Evolutionary conservation across 2,113 vertebrate genomes (phyloP).

Genomic region (Tachycineta bicolor): DNA sequence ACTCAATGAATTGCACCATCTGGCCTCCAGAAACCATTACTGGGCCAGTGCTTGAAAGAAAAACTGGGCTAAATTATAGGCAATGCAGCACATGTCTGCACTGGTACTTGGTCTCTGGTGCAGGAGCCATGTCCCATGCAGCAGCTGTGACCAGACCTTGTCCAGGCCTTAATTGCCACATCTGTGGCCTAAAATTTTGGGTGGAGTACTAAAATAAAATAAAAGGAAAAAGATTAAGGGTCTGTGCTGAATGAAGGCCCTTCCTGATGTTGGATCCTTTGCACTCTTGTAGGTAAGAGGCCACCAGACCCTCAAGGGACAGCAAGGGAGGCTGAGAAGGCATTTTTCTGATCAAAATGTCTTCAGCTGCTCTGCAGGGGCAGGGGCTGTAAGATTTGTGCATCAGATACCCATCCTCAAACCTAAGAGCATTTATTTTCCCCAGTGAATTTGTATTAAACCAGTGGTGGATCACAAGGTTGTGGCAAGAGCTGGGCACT

Average conservation of each 20-base stretch:
- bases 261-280: neutral
- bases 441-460: neutral
- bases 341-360: neutral
- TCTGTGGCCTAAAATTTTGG: neutral
- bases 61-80: neutral
- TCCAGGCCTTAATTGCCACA: neutral
- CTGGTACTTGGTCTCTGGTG: neutral
- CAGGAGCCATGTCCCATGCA: neutral
- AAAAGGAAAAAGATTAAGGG: neutral
- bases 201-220: neutral
- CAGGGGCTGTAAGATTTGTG: neutral
- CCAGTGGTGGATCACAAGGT: neutral
- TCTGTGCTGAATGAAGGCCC: neutral
- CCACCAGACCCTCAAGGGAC: neutral
- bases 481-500: neutral
- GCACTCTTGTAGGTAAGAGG: neutral
- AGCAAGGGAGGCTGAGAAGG: neutral
- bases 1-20: rapidly evolving
- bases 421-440: neutral
- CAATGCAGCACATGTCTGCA: neutral
- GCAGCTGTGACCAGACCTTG: neutral
- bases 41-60: neutral
- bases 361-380: neutral
- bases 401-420: neutral
- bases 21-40: neutral